Conservation (phyloP, 2,113 vertebrate genomes). For the Passer domesticus region DNA sequence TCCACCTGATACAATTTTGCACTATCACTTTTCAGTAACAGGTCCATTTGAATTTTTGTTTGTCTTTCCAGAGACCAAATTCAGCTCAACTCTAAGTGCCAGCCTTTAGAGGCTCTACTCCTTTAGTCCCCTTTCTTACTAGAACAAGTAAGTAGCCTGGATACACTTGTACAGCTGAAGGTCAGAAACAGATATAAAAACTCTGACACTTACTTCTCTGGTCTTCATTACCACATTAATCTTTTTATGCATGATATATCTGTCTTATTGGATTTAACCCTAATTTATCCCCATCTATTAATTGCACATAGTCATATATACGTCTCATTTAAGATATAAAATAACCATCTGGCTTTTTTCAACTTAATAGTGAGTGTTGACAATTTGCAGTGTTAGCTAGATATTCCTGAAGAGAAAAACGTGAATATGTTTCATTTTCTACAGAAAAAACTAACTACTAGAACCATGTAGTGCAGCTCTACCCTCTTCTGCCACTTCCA, state of each 20-base stretch:
- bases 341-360: neutral
- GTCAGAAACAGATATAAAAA: neutral
- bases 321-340: neutral
- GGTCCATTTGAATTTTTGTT: neutral
- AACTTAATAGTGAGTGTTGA: neutral
- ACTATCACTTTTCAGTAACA: neutral
- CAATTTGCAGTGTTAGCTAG: neutral
- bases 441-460: neutral
- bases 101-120: neutral
- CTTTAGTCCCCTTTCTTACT: neutral
- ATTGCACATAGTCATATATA: rapidly evolving
- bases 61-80: neutral
- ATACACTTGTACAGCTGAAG: neutral
- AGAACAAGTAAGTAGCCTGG: neutral
- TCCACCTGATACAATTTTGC: neutral
- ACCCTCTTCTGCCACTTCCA: neutral
- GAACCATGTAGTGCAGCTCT: neutral
- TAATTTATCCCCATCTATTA: neutral
- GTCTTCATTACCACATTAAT: neutral
- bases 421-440: neutral
- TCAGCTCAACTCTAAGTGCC: neutral
- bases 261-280: neutral
- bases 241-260: neutral
- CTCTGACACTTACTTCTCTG: neutral
- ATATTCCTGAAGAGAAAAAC: neutral